phyloP scores from a whole-genome alignment of 2,113 vertebrate species.

The Paedocypris sp. region DNA sequence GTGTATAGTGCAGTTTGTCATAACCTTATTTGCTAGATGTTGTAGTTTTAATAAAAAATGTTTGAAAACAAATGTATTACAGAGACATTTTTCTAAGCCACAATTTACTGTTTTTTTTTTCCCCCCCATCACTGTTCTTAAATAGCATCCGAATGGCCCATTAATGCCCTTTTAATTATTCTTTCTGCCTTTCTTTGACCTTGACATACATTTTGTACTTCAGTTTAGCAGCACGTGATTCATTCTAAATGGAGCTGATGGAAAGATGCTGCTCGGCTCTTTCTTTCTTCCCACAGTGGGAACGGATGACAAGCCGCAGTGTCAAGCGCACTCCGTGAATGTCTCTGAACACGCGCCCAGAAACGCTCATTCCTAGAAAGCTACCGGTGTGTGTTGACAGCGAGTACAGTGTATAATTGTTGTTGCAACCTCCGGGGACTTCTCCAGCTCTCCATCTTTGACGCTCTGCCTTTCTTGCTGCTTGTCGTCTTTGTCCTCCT shows the following conservation, averaged over 20 bases:
- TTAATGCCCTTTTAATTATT: conserved; percentile 63
- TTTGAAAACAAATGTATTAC: no score
- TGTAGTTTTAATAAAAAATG: no score
- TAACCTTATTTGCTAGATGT: no score
- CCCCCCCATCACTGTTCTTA: conserved; percentile 28
- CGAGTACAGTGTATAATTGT: not conserved
- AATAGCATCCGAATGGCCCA: conserved; percentile 59
- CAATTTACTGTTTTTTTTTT: not conserved
- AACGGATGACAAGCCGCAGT: not conserved
- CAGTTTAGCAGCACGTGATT: conserved; percentile 57
- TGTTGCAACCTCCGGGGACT: not conserved
- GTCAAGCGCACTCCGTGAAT: not conserved
- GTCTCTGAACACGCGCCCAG: not conserved
- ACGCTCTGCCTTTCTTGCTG: not conserved
- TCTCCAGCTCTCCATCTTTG: not conserved
- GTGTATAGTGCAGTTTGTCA: no score
- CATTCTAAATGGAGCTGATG: not conserved
- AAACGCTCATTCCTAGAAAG: not conserved
- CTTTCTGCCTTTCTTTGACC: conserved; percentile 37
- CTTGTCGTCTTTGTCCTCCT: not conserved
- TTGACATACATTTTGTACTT: conserved; percentile 60
- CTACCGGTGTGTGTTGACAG: not conserved
- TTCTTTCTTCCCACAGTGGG: not conserved
- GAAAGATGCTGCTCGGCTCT: not conserved
- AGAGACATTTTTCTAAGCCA: not conserved